Percentiles rank a stretch among this genome's conserved stretches.
Evolutionary conservation across 2,797 vertebrate genomes (phyloP).

Genomic region (Enteromius afrohamiltoni): DNA sequence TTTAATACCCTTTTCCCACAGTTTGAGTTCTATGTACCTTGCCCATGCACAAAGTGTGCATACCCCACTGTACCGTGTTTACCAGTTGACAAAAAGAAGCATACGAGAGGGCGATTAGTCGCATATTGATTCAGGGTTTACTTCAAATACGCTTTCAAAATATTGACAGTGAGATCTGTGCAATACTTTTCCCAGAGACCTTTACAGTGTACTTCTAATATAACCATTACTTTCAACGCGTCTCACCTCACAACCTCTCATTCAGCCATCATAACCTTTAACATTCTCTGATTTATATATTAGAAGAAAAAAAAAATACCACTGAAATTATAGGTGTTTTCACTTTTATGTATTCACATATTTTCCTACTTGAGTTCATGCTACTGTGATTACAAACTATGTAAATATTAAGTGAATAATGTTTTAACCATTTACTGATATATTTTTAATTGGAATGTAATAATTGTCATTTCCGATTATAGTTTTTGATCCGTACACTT

Average conservation of each 20-base stretch:
- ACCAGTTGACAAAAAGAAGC: conserved; percentile 30
- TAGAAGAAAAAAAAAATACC: conserved; percentile 75
- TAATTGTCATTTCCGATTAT: conserved; percentile 98
- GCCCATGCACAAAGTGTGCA: conserved; percentile 90
- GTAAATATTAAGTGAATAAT: conserved; percentile 99
- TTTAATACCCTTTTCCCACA: conserved; percentile 64
- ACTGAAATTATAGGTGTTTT: conserved; percentile 78
- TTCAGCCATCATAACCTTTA: conserved; percentile 57
- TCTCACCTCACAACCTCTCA: conserved; percentile 42
- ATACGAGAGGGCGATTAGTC: conserved; percentile 93
- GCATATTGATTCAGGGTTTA: conserved; percentile 94
- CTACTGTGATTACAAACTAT: conserved; percentile 99
- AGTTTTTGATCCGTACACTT: conserved; percentile 99
- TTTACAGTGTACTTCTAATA: conserved; percentile 94
- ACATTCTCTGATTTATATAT: conserved; percentile 97
- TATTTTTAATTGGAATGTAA: conserved; percentile 99
- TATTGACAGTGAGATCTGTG: conserved; percentile 98
- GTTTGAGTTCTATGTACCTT: conserved; percentile 80
- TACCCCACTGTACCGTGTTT: conserved; percentile 60
- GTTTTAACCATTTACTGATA: conserved; percentile 99
- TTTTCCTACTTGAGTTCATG: conserved; percentile 99
- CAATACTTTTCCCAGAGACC: conserved; percentile 98
- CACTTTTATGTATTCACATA: conserved; percentile 97
- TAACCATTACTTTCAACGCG: conserved; percentile 67
- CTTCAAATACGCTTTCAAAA: conserved; percentile 99